Evolutionary conservation across 1,140 invertebrate species (phyloP).

Genomic region (Zaprionus capensis): DNA sequence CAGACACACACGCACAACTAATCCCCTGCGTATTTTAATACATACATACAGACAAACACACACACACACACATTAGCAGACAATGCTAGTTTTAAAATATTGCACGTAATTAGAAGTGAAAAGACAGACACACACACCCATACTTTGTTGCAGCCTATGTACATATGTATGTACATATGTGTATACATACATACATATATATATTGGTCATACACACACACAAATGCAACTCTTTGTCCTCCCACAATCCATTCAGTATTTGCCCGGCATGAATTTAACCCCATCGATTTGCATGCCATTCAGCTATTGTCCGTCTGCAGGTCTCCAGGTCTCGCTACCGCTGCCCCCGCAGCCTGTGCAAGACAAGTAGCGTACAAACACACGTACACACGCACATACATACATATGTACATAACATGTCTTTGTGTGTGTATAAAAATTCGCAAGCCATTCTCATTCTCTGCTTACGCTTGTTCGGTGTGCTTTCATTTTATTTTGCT

Average conservation of each 20-base stretch:
- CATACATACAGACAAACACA: background rate
- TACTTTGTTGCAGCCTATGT: background rate
- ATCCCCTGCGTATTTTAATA: background rate
- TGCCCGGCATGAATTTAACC: slow-evolving; percentile 22
- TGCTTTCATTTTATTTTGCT: slow-evolving; percentile 68
- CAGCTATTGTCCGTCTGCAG: slow-evolving; percentile 8
- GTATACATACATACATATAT: slow-evolving; percentile 15
- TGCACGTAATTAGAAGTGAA: background rate
- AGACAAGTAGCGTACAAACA: slow-evolving; percentile 7
- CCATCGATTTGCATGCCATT: slow-evolving; percentile 39
- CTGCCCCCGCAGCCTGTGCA: slow-evolving; percentile 18
- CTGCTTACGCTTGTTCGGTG: slow-evolving; percentile 35
- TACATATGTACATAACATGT: background rate
- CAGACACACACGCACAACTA: background rate
- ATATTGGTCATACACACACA: background rate
- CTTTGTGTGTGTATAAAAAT: slow-evolving; percentile 54
- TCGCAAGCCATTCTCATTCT: slow-evolving; percentile 59
- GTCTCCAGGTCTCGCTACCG: slow-evolving; percentile 22
- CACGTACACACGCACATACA: background rate
- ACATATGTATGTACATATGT: background rate
- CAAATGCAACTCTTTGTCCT: slow-evolving; percentile 7
- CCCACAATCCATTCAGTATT: slow-evolving; percentile 25
- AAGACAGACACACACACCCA: slow-evolving; percentile 15
- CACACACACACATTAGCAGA: background rate
- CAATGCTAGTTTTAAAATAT: background rate